These are phyloP conservation scores for Chiloscyllium punctatum DNA, from an alignment of 2,797 vertebrate species.

Conservation along the genomic window DNA sequence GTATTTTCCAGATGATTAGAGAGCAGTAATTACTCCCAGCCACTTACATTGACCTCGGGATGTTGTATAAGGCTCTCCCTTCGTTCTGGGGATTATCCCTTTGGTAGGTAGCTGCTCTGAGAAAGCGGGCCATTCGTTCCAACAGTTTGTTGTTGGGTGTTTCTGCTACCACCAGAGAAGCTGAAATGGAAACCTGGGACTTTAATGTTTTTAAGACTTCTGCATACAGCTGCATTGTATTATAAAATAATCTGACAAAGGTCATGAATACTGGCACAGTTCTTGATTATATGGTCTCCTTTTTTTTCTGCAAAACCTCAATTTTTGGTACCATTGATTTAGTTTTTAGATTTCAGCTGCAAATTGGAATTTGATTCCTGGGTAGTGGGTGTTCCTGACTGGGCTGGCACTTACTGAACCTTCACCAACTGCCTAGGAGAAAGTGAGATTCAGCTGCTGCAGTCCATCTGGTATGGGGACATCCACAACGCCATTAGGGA, in stretches of 20 bases:
- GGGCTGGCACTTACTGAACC: too few relatives aligned
- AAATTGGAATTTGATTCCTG: too few relatives aligned
- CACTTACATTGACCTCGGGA: neutral
- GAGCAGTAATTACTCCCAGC: neutral
- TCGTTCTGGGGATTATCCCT: neutral
- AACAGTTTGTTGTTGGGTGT: neutral
- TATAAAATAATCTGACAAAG: neutral
- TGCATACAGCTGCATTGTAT: neutral
- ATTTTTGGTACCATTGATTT: neutral
- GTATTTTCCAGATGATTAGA: neutral
- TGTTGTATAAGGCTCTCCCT: too few relatives aligned
- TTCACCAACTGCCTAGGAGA: too few relatives aligned
- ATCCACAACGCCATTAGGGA: too few relatives aligned
- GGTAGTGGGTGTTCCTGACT: too few relatives aligned
- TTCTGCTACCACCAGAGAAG: neutral
- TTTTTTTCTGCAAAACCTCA: neutral
- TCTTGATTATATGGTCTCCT: neutral
- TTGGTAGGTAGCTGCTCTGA: neutral
- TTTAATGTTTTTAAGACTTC: neutral
- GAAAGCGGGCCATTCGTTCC: neutral
- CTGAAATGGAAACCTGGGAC: neutral
- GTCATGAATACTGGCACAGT: neutral
- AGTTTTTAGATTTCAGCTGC: neutral
- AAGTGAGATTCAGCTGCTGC: too few relatives aligned
- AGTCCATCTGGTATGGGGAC: too few relatives aligned